These are phyloP conservation scores for Copidosoma aretas DNA, from an alignment of 2,888 invertebrate genomes.

Conservation along the genomic window DNA sequence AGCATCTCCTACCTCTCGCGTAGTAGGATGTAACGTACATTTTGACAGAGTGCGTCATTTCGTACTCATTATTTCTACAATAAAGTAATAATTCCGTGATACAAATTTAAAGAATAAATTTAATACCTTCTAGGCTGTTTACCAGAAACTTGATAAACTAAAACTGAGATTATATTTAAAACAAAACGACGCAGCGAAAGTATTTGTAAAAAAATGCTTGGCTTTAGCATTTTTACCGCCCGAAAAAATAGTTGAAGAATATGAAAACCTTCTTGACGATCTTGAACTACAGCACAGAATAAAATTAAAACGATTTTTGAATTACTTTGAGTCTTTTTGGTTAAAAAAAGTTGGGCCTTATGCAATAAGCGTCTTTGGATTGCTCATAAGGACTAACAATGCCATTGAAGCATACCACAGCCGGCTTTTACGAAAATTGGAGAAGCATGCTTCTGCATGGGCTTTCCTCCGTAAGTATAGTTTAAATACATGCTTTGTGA, in stretches of 20 bases:
- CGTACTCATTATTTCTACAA: background rate
- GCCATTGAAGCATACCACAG: slow-evolving; percentile 2
- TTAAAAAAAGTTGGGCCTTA: background rate
- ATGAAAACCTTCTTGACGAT: background rate
- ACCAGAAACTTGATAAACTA: background rate
- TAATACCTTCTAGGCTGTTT: background rate
- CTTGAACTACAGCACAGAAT: background rate
- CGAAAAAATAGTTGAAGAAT: background rate
- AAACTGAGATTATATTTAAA: background rate
- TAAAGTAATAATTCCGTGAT: too few relatives aligned
- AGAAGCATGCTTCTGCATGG: background rate
- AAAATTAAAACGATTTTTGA: background rate
- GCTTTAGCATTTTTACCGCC: background rate
- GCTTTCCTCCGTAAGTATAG: background rate
- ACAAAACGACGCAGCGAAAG: background rate
- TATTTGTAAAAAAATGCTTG: background rate
- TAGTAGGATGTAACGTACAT: slow-evolving; percentile 4
- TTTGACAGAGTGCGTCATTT: slow-evolving; percentile 4
- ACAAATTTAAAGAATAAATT: background rate
- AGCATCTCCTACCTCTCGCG: background rate
- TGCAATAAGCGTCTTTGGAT: background rate
- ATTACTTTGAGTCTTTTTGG: background rate
- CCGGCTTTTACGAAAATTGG: background rate
- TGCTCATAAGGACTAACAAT: background rate
- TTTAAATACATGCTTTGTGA: too few relatives aligned